Percentiles rank a stretch among this genome's conserved stretches.
These are phyloP conservation scores for Dicentrarchus labrax DNA, from an alignment of 2,113 vertebrate species.

Conservation along the genomic window DNA sequence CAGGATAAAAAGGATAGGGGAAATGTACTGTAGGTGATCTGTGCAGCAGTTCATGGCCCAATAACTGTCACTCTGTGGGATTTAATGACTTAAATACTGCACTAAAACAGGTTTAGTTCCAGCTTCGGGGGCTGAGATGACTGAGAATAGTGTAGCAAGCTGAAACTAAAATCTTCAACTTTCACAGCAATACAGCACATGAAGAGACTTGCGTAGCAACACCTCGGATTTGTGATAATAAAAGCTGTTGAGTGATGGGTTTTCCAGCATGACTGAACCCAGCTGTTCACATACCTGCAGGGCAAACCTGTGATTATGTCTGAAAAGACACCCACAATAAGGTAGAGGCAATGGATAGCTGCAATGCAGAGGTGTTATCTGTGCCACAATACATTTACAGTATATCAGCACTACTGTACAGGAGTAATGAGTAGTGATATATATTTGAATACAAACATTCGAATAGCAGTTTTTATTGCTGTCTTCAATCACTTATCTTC, in stretches of 20 bases:
- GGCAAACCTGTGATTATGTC: slow-evolving; percentile 71
- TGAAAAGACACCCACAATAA: slow-evolving; percentile 58
- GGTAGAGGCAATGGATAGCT: slow-evolving; percentile 37
- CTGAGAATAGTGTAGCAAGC: not conserved
- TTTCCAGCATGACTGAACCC: slow-evolving; percentile 75
- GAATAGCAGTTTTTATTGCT: slow-evolving; percentile 19
- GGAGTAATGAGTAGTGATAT: slow-evolving; percentile 6
- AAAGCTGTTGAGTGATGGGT: slow-evolving; percentile 64
- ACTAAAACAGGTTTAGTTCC: slow-evolving; percentile 39
- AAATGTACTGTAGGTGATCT: slow-evolving; percentile 35
- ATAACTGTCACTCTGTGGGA: slow-evolving; percentile 52
- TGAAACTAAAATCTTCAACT: slow-evolving; percentile 45
- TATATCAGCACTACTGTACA: not conserved
- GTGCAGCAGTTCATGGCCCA: slow-evolving; percentile 32
- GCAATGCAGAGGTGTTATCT: slow-evolving; percentile 25
- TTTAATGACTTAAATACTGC: slow-evolving; percentile 52
- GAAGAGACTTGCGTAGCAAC: slow-evolving; percentile 69
- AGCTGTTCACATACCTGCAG: slow-evolving; percentile 76
- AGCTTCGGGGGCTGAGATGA: slow-evolving; percentile 19
- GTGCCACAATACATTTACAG: slow-evolving; percentile 1
- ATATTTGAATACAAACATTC: not conserved
- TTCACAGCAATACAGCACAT: slow-evolving; percentile 33
- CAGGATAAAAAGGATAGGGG: slow-evolving; percentile 15
- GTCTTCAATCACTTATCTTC: not conserved
- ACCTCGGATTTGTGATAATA: slow-evolving; percentile 54